Evolutionary conservation across 2,888 invertebrate genomes (phyloP).

Genomic region (Bugulina stolonifera): DNA sequence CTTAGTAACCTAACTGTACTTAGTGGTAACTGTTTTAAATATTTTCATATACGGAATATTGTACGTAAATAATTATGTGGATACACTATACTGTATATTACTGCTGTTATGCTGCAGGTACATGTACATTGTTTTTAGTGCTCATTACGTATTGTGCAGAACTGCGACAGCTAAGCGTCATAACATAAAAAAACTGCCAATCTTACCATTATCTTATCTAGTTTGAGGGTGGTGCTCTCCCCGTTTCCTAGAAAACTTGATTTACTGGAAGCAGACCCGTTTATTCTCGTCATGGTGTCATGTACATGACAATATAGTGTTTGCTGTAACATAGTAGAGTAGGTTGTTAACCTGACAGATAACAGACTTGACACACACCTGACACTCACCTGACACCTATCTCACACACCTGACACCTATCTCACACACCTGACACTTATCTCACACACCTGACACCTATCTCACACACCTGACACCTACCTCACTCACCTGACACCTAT

Average conservation of each 20-base stretch:
- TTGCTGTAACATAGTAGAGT: constrained; percentile 4
- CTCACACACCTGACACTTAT: not conserved
- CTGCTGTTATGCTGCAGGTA: no score
- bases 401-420: not conserved
- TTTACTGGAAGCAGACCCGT: not conserved
- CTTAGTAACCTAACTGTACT: no score
- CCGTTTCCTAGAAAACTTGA: not conserved
- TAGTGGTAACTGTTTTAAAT: no score
- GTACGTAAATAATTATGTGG: no score
- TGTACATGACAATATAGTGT: constrained; percentile 25
- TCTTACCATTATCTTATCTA: constrained; percentile 25
- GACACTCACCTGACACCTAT: not conserved
- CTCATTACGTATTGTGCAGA: no score
- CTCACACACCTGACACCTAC: not conserved
- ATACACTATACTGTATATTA: no score
- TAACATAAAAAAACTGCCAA: no score
- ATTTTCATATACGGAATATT: no score
- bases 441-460: not conserved
- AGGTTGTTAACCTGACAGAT: no score
- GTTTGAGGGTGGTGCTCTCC: constrained; percentile 15
- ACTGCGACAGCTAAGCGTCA: no score
- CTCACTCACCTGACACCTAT: not conserved
- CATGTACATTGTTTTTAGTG: no score
- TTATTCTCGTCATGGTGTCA: constrained; percentile 13
- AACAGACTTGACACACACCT: no score